phyloP scores from a whole-genome alignment of 2,888 invertebrate species.

The Leptogaster cylindrica region DNA sequence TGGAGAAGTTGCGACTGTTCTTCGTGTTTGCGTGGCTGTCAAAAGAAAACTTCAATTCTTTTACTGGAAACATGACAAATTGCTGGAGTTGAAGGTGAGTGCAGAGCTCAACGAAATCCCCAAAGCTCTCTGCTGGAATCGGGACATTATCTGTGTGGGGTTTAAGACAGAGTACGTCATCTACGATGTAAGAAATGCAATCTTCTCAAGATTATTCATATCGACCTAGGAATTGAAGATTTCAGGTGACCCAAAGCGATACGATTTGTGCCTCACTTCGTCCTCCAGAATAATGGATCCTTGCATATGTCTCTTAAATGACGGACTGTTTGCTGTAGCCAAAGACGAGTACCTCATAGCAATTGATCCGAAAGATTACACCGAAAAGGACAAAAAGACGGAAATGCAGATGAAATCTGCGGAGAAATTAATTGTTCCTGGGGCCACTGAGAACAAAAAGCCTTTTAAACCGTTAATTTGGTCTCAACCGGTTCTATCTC shows the following conservation, averaged over 20 bases:
- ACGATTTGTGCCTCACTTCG: conserved; percentile 86
- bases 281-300: conserved; percentile 81
- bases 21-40: conserved; percentile 89
- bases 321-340: conserved; percentile 79
- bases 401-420: conserved; percentile 68
- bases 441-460: conserved; percentile 19
- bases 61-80: conserved; percentile 86
- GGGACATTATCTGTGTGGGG: conserved; percentile 85
- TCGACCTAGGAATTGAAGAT: conserved; percentile 21
- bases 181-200: conserved; percentile 70
- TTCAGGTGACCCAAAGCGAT: conserved; percentile 64
- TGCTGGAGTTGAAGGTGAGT: conserved; percentile 74
- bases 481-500: conserved; percentile 55
- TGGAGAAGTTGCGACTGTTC: conserved; percentile 77
- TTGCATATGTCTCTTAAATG: conserved; percentile 77
- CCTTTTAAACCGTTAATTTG: conserved; percentile 52
- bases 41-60: conserved; percentile 84
- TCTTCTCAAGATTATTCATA: not conserved
- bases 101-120: conserved; percentile 82
- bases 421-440: conserved; percentile 51
- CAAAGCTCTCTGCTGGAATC: conserved; percentile 80
- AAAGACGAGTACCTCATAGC: conserved; percentile 88
- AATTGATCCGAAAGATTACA: conserved; percentile 73
- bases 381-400: conserved; percentile 40
- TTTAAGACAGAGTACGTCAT: conserved; percentile 83